Evolutionary conservation across 37 sponge, comb jelly and placozoan species (phyloP).

Genomic region (Haliclona indistincta): DNA sequence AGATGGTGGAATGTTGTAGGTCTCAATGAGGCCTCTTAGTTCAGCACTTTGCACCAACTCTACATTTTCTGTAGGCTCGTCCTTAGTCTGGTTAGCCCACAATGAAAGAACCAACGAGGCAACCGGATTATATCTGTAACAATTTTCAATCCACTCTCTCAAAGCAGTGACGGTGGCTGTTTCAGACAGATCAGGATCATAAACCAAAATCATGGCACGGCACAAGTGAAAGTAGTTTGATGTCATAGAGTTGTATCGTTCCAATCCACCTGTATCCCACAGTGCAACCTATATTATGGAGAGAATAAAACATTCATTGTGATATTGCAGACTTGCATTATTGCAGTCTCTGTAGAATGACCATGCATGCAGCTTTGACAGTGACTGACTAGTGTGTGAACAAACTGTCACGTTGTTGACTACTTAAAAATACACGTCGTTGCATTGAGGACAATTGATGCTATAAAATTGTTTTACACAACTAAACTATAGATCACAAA

Average conservation of each 20-base stretch:
- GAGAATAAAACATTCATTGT: too few relatives aligned
- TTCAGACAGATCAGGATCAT: not conserved
- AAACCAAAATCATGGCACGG: not conserved
- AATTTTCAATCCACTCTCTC: not conserved
- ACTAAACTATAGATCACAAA: too few relatives aligned
- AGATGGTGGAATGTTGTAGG: not conserved
- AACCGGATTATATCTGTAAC: not conserved
- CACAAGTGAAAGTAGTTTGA: slow-evolving; percentile 7
- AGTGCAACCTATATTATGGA: slow-evolving; percentile 35
- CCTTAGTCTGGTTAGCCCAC: not conserved
- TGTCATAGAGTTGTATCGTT: slow-evolving; percentile 13
- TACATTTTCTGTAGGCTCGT: not conserved
- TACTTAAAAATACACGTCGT: too few relatives aligned
- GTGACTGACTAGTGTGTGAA: not conserved
- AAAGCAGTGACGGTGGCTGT: not conserved
- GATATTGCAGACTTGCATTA: not conserved
- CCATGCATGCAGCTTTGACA: not conserved
- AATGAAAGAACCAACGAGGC: not conserved
- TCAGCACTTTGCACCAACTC: not conserved
- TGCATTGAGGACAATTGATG: too few relatives aligned
- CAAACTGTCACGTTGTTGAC: not conserved
- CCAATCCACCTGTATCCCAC: slow-evolving; percentile 58
- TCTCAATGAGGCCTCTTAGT: not conserved
- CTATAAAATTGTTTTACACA: too few relatives aligned
- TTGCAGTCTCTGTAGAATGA: not conserved